Conservation (phyloP, 2,113 vertebrate species). For the Hydropotes inermis region DNA sequence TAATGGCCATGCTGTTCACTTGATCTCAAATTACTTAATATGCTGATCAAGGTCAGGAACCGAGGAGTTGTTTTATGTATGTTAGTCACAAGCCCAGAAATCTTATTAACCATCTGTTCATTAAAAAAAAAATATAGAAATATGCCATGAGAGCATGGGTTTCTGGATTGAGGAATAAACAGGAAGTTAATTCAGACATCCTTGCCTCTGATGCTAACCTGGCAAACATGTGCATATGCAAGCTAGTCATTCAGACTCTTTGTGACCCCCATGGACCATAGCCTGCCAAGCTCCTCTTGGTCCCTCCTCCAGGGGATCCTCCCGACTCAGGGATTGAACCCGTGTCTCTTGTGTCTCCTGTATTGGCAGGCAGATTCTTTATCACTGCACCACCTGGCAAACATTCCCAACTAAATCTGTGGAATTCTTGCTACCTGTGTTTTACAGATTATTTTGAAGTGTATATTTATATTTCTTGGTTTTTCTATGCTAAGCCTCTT, state of each 20-base stretch:
- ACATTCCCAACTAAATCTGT: background rate
- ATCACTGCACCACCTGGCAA: background rate
- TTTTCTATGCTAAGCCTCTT: background rate
- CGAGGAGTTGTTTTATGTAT: background rate
- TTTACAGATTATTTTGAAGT: constrained; percentile 26
- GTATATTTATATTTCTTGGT: constrained; percentile 18
- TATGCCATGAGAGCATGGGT: background rate
- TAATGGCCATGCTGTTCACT: background rate
- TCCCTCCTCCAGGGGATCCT: background rate
- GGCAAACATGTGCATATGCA: background rate
- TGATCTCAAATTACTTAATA: background rate
- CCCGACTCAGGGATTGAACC: background rate
- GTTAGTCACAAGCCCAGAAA: background rate
- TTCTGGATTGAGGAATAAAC: background rate
- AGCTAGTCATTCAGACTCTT: background rate
- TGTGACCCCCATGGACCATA: background rate
- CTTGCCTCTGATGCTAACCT: background rate
- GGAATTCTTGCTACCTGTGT: background rate
- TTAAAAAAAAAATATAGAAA: background rate
- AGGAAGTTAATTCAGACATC: background rate
- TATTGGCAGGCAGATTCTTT: background rate
- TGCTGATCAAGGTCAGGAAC: background rate
- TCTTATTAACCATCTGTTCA: background rate
- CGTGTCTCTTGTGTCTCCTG: background rate
- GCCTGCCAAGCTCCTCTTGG: background rate